A percentile compares a stretch with the other conserved stretches of the same genome.
phyloP scores from a whole-genome alignment of 2,113 vertebrate genomes.

The Indicator maculatus region DNA sequence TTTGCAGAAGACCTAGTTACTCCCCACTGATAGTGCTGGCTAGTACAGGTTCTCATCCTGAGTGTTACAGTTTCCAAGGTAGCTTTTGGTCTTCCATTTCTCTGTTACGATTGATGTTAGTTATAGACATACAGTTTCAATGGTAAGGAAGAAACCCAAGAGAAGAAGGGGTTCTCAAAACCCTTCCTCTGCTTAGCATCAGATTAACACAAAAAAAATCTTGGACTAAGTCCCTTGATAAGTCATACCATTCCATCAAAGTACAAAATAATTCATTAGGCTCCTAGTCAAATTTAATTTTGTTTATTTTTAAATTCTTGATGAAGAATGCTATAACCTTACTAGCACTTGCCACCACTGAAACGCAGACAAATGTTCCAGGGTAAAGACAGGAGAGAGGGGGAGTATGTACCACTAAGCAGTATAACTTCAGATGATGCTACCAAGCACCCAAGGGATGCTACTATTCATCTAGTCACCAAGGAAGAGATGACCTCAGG shows the following conservation, averaged over 20 bases:
- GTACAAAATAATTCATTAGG: background rate
- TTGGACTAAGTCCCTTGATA: background rate
- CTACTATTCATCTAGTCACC: background rate
- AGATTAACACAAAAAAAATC: background rate
- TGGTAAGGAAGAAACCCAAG: background rate
- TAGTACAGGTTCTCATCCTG: background rate
- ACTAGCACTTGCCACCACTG: background rate
- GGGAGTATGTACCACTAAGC: background rate
- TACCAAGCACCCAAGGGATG: background rate
- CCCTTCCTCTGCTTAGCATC: background rate
- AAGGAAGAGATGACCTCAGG: background rate
- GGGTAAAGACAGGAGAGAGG: background rate
- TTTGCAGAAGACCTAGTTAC: background rate
- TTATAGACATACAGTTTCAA: background rate
- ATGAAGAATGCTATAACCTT: background rate
- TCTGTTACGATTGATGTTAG: background rate
- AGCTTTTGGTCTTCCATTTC: constrained; percentile 16
- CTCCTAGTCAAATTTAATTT: background rate
- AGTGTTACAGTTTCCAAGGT: background rate
- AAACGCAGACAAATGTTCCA: background rate
- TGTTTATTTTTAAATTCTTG: background rate
- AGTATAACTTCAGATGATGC: background rate
- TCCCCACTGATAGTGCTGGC: background rate
- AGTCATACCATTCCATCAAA: background rate
- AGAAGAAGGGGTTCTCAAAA: background rate